phyloP scores from a whole-genome alignment of 2,113 vertebrate species.

The Motacilla tschutschensis region DNA sequence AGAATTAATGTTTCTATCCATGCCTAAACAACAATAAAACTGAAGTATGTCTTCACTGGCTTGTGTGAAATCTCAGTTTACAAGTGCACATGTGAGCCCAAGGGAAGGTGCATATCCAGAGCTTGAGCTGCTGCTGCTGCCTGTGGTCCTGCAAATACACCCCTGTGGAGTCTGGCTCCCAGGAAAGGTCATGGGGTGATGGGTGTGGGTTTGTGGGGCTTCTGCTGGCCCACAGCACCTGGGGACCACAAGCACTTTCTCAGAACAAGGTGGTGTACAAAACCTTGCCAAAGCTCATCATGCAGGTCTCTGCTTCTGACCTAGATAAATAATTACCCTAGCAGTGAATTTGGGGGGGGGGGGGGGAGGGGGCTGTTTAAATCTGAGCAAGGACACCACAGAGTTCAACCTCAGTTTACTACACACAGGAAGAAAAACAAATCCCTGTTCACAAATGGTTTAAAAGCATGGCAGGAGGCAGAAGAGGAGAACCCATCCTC shows the following conservation, averaged over 20 bases:
- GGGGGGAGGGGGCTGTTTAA: fast-evolving
- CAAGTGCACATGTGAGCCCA: fast-evolving
- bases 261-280: neutral
- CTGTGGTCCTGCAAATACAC: fast-evolving
- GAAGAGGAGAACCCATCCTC: neutral
- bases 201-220: fast-evolving
- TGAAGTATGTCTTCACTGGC: constrained; percentile 73
- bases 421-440: neutral
- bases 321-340: neutral
- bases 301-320: neutral
- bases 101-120: neutral
- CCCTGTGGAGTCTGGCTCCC: fast-evolving
- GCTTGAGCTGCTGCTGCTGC: fast-evolving
- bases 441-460: neutral
- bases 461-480: neutral
- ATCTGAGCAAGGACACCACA: no score
- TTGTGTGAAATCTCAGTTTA: constrained; percentile 53
- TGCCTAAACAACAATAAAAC: constrained; percentile 82
- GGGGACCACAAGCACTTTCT: neutral
- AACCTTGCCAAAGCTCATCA: fast-evolving
- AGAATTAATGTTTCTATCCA: constrained; percentile 76
- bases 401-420: neutral
- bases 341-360: fast-evolving
- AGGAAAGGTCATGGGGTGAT: neutral
- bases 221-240: neutral